These are phyloP conservation scores for Ptyas mucosa DNA, from an alignment of 2,113 vertebrate species.

Conservation along the genomic window DNA sequence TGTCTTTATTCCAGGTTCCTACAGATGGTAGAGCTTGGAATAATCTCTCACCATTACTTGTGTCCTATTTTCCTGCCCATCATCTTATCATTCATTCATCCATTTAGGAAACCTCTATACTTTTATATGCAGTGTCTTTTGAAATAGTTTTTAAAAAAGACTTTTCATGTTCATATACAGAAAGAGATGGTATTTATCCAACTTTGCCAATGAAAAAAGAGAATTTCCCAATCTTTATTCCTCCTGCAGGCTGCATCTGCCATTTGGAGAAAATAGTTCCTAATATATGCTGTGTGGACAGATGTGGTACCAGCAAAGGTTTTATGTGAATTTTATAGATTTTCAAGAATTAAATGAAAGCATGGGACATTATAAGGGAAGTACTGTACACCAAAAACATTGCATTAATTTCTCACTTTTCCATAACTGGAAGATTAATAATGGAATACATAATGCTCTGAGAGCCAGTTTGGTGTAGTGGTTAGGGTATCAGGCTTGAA, in stretches of 20 bases:
- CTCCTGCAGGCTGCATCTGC: not conserved
- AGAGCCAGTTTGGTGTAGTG: not conserved
- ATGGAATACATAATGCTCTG: not conserved
- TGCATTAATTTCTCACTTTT: not conserved
- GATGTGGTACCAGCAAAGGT: too few relatives aligned
- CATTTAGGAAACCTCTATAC: not conserved
- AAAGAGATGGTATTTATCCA: not conserved
- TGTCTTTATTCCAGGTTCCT: not conserved
- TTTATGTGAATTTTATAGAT: not conserved
- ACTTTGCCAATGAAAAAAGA: not conserved
- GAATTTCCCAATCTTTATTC: not conserved
- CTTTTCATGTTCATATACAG: not conserved
- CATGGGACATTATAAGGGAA: not conserved
- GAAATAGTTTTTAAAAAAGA: not conserved
- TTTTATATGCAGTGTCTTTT: not conserved
- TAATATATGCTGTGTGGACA: not conserved
- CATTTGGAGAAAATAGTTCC: not conserved
- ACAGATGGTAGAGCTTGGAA: not conserved
- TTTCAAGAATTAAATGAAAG: not conserved
- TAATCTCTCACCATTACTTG: not conserved
- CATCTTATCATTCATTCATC: not conserved
- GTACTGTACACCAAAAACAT: not conserved
- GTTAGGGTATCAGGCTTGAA: not conserved
- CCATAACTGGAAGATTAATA: not conserved
- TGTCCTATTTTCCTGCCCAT: not conserved